Conservation (phyloP, 2,888 invertebrate species). For the Aphodius sticticus region DNA sequence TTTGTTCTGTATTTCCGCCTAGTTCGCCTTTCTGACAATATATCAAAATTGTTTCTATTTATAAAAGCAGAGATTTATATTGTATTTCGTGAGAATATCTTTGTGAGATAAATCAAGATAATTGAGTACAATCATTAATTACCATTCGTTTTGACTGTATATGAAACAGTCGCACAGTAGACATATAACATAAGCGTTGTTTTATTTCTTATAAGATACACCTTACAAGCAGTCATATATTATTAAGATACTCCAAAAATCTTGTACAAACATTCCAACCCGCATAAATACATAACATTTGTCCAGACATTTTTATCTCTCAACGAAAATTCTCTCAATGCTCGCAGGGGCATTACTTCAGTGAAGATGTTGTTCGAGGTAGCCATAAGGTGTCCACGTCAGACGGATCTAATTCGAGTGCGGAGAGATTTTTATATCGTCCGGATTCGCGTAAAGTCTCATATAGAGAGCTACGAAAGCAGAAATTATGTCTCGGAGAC, state of each 20-base stretch:
- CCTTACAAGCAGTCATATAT: background rate
- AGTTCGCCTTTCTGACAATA: no score
- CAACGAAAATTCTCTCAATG: background rate
- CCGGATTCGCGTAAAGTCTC: background rate
- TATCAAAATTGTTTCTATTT: no score
- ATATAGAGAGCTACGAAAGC: background rate
- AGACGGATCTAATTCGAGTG: background rate
- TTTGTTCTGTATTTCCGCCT: no score
- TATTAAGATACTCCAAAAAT: background rate
- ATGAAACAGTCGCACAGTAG: no score
- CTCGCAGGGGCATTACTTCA: background rate
- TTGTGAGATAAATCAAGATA: no score
- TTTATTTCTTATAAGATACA: no score
- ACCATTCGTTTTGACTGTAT: no score
- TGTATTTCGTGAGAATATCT: no score
- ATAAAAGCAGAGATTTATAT: no score
- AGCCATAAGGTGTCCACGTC: background rate
- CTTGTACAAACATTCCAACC: background rate
- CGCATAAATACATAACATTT: background rate
- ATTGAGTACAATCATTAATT: no score
- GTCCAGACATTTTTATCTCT: background rate
- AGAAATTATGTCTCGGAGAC: background rate
- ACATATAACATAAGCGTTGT: no score
- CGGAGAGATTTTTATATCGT: background rate
- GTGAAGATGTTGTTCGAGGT: background rate